These are phyloP conservation scores for Labeo calbasu DNA, from an alignment of 2,797 vertebrate species.

Conservation along the genomic window DNA sequence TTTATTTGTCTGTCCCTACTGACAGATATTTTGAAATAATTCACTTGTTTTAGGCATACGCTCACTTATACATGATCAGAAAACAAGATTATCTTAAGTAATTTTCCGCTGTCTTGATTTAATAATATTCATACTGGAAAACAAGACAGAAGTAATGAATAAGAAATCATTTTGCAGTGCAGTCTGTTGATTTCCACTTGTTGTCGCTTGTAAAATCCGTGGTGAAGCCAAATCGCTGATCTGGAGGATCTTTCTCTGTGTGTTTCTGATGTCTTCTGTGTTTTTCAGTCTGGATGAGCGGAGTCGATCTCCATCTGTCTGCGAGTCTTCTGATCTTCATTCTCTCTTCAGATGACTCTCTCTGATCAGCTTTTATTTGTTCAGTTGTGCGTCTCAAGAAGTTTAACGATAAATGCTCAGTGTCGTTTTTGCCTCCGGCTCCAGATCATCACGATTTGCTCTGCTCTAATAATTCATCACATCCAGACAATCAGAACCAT, in stretches of 20 bases:
- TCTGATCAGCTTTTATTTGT: slow-evolving; percentile 13
- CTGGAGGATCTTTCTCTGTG: not conserved
- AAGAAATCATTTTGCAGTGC: not conserved
- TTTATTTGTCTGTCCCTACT: not conserved
- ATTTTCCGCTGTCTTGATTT: not conserved
- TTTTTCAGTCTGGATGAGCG: not conserved
- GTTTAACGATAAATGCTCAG: not conserved
- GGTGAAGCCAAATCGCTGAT: not conserved
- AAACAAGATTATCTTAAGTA: not conserved
- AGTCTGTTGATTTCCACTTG: not conserved
- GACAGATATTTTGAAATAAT: not conserved
- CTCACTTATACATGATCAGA: not conserved
- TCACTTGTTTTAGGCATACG: not conserved
- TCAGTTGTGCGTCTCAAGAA: not conserved
- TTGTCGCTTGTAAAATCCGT: not conserved
- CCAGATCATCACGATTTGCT: not conserved
- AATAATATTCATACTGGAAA: not conserved
- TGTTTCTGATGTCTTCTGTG: not conserved
- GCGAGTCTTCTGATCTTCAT: not conserved
- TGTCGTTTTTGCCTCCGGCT: not conserved
- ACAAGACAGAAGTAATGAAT: not conserved
- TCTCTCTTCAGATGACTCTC: not conserved
- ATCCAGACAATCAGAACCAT: not conserved
- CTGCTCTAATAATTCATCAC: not conserved
- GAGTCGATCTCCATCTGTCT: slow-evolving; percentile 5